Base-by-base conservation (phyloP, 2,113 vertebrate species). In the Laticauda colubrina region DNA sequence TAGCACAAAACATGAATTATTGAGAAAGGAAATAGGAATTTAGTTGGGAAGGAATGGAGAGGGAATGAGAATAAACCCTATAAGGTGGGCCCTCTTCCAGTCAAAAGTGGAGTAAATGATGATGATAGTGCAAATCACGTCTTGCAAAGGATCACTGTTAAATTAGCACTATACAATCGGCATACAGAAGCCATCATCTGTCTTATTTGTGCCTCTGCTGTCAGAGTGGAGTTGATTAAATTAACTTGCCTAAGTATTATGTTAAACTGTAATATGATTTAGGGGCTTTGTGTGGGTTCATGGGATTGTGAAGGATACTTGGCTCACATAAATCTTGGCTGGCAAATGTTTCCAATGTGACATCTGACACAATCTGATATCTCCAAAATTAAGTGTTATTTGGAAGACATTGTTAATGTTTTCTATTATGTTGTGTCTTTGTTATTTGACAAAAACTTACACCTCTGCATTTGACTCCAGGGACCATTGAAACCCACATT, bases 251-350 rank as follows among this genome's bases (percentile, higher is more conserved):
- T 86, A 43, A 51, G 45, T 23, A 26, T 26, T 54, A 5, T 88
- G 45, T 87, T 92, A 88, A 69, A 21, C 18, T 92, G 26, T 85
- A 85, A 51, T 85, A 89, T 39, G 15, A 89, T 88, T 90, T 51
- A 87, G 53, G 2, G 53, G 43, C 55, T 89, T 85, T 85, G 29
- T 57, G 54, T 43, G 43, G 53, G 61, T 91, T 91, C 20, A 18
- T 57, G n/a, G 15, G 11, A 61, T 59, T 88, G 61, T 91, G 12
- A 81, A 91, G 51, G 53, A 48, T 20, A 88, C 2, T 88, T 93
- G 59, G 53, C 14, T 90, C 34, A 26, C 39, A 14, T 64, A 23
- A 54, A 54, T n/a, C 26, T 93, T 55, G 69, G 29, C 75, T 89
- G 56, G 45, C 45, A n/a, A 51, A 51, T n/a, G 2, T 34, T 43